Conservation (phyloP, 1,140 invertebrate species). For the Caenorhabditis brenneri region DNA sequence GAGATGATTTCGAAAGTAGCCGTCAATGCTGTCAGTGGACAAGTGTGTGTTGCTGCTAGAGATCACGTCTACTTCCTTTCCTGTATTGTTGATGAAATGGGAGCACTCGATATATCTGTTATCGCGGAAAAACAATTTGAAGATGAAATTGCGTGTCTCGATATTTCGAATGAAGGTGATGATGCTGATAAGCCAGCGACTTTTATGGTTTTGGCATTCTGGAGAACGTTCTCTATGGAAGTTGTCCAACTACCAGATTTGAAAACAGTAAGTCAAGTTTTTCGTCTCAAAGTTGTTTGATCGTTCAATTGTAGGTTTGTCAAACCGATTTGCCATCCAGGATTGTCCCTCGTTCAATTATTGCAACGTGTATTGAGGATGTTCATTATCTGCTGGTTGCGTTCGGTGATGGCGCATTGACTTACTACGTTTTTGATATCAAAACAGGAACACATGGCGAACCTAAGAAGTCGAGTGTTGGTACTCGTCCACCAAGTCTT, state of each 20-base stretch:
- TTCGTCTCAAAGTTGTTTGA: slow-evolving; percentile 74
- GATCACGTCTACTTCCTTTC: slow-evolving; percentile 78
- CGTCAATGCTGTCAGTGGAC: slow-evolving; percentile 78
- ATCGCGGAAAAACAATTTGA: slow-evolving; percentile 75
- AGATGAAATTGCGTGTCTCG: slow-evolving; percentile 93
- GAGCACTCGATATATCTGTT: background rate
- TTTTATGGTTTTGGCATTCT: background rate
- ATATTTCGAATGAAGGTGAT: slow-evolving; percentile 85
- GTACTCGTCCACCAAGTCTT: slow-evolving; percentile 93
- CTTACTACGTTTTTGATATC: slow-evolving; percentile 81
- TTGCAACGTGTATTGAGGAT: slow-evolving; percentile 91
- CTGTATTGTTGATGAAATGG: slow-evolving; percentile 50
- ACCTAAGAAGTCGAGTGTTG: slow-evolving; percentile 81
- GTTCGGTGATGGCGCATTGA: slow-evolving; percentile 94
- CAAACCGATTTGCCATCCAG: slow-evolving; percentile 83
- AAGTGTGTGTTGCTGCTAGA: slow-evolving; percentile 87
- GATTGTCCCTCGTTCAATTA: slow-evolving; percentile 91
- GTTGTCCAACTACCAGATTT: background rate
- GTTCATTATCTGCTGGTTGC: slow-evolving; percentile 76
- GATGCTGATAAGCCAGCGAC: slow-evolving; percentile 7
- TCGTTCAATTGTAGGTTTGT: slow-evolving; percentile 82
- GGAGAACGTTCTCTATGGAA: background rate
- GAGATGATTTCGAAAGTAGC: slow-evolving; percentile 83
- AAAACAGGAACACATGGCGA: slow-evolving; percentile 67
- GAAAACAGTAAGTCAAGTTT: background rate